Base-by-base conservation (phyloP, 1,140 invertebrate species). In the Drosophila auraria region DNA sequence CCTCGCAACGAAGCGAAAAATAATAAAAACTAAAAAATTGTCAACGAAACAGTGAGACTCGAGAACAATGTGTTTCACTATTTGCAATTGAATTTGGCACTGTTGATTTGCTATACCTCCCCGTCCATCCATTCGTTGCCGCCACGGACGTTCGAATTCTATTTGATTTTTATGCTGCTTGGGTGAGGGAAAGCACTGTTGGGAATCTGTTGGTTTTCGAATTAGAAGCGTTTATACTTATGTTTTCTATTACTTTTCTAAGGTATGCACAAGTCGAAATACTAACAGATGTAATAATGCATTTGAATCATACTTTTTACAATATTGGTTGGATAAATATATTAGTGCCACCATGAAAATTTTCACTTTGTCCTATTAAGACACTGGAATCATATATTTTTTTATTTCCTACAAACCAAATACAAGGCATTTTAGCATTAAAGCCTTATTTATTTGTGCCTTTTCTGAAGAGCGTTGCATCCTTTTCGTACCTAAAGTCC, bases 21-120 rank as follows among this genome's bases (percentile, higher is more conserved):
- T 66, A 54, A 59, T 59, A 66, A 73, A 66, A 71, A 80, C 50
- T 83, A 77, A 64, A 83, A 89, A 87, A 78, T 74, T 77, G 72
- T 83, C 83, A 87, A 38, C 77, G 68, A 80, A 83, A 87, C 78
- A 83, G 72, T 59, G 72, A 62, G 72, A 69, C 77, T 80, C 53
- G 83, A 83, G 80, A 77, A 87, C 80, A 80, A 89, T 83, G 72
- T 78, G 65, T 83, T 87, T 80, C 65, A 71, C 66, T 83, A 89
- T 87, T 89, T 87, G 77, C 80, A 87, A 89, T 87, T 78, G 84
- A 87, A 89, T 89, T 83, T 83, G 40, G 60, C 69, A 59, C 77
- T 83, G 61, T 87, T 83, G 71, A 83, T 87, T 76, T 80, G 76
- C 72, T 58, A 74, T 20, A 50, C 45, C 75, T 53, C 51, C 23